A percentile compares a stretch with the other conserved stretches of the same genome.
phyloP scores from a whole-genome alignment of 2,113 vertebrate species.

The Speoplatyrhinus poulsoni region DNA sequence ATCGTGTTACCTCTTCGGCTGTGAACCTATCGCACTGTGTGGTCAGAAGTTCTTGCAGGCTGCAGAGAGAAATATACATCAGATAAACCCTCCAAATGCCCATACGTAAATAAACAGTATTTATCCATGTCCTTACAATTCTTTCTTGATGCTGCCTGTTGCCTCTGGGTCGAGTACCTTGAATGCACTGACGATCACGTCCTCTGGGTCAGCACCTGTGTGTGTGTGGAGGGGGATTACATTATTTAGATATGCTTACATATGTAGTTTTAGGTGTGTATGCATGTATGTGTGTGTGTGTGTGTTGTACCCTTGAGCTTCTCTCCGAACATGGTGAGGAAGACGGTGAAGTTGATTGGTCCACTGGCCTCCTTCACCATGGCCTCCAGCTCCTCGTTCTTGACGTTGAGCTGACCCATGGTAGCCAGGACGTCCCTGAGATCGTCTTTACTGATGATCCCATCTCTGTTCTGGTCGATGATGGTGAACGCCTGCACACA shows the following conservation, averaged over 20 bases:
- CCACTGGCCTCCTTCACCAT: conserved; percentile 93
- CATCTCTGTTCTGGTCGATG: conserved; percentile 93
- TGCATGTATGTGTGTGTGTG: conserved; percentile 37
- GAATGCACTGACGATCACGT: conserved; percentile 89
- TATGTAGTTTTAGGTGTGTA: background rate
- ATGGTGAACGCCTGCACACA: conserved; percentile 87
- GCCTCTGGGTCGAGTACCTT: conserved; percentile 89
- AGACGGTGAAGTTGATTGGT: conserved; percentile 76
- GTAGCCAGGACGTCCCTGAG: conserved; percentile 87
- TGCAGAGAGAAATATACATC: conserved; percentile 46
- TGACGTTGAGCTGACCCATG: conserved; percentile 90
- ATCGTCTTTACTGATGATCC: conserved; percentile 92
- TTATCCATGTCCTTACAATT: conserved; percentile 79
- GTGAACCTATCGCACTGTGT: conserved; percentile 92
- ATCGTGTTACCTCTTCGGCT: conserved; percentile 82
- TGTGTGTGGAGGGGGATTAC: background rate
- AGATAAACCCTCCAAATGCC: background rate
- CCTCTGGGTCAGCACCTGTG: conserved; percentile 89
- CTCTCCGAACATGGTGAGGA: conserved; percentile 89
- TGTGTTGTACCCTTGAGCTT: conserved; percentile 86
- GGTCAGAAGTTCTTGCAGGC: conserved; percentile 88
- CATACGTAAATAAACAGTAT: too few species aligned
- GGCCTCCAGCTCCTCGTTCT: conserved; percentile 89
- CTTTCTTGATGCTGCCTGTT: conserved; percentile 88
- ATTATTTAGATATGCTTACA: too few species aligned